phyloP scores from a whole-genome alignment of 2,113 vertebrate genomes.

The Girardinichthys multiradiatus region DNA sequence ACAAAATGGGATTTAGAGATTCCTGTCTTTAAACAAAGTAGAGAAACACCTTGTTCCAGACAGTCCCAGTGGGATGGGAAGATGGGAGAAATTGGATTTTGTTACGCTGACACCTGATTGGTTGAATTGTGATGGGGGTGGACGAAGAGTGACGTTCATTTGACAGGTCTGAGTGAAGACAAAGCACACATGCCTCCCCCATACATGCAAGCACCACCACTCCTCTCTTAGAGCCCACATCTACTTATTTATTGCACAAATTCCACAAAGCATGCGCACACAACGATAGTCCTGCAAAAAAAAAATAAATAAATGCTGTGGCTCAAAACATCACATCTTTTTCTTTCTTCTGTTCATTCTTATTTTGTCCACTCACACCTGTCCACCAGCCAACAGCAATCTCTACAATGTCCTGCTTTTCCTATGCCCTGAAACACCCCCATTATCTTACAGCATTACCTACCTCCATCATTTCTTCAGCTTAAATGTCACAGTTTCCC shows the following conservation, averaged over 20 bases:
- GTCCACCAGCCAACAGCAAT: background rate
- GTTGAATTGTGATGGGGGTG: constrained; percentile 46
- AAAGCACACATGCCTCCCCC: constrained; percentile 60
- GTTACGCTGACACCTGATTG: constrained; percentile 11
- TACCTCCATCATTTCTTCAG: constrained; percentile 5
- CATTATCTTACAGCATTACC: constrained; percentile 25
- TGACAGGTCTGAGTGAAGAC: constrained; percentile 66
- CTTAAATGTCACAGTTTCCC: constrained; percentile 40
- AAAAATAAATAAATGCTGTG: constrained; percentile 25
- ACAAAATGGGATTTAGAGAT: background rate
- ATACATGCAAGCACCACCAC: constrained; percentile 32
- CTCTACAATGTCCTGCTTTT: constrained; percentile 9
- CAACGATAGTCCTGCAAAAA: constrained; percentile 21
- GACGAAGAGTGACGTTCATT: constrained; percentile 46
- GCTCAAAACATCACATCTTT: constrained; percentile 8
- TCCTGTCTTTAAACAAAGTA: constrained; percentile 1
- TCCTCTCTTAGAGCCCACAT: constrained; percentile 28
- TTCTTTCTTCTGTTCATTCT: background rate
- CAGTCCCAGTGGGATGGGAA: constrained; percentile 15
- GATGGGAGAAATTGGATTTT: constrained; percentile 26
- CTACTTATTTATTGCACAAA: constrained; percentile 39
- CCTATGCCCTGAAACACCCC: constrained; percentile 11
- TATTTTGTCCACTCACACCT: constrained; percentile 7
- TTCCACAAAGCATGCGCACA: constrained; percentile 1
- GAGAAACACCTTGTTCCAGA: constrained; percentile 30